Percentiles rank a stretch among this genome's conserved stretches.
phyloP scores from a whole-genome alignment of 2,113 vertebrate genomes.

The Chelonoidis abingdonii region DNA sequence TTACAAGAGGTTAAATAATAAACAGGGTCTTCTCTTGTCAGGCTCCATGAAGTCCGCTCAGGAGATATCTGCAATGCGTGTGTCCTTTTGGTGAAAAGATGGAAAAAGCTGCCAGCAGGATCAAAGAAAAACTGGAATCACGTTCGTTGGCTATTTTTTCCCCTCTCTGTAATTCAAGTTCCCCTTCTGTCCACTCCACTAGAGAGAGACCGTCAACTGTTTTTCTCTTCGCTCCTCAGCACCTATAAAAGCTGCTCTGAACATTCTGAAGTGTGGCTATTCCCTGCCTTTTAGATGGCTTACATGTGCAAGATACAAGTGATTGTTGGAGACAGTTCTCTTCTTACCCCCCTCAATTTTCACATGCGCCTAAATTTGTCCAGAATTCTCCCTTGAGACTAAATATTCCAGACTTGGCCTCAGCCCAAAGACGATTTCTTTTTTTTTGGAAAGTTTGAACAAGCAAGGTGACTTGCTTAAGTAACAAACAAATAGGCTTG shows the following conservation, averaged over 20 bases:
- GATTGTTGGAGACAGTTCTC: not conserved
- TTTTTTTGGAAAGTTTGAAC: not conserved
- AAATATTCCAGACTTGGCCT: not conserved
- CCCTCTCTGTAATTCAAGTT: not conserved
- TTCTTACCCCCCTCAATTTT: conserved; percentile 26
- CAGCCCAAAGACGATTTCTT: not conserved
- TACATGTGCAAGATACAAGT: not conserved
- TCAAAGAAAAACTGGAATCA: conserved; percentile 99
- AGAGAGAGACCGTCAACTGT: not conserved
- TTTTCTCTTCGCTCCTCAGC: not conserved
- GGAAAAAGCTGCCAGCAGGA: conserved; percentile 97
- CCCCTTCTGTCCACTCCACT: not conserved
- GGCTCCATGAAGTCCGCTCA: conserved; percentile 93
- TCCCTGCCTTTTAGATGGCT: not conserved
- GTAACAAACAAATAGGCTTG: conserved; percentile 17
- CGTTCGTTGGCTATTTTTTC: conserved; percentile 77
- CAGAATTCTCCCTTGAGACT: not conserved
- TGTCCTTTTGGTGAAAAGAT: conserved; percentile 96
- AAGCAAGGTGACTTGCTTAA: conserved; percentile 17
- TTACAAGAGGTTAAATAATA: not conserved
- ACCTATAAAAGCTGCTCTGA: conserved; percentile 9
- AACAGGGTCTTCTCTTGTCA: conserved; percentile 66
- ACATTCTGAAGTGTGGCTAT: not conserved
- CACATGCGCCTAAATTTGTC: conserved; percentile 30
- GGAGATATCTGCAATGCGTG: conserved; percentile 99